Conservation (phyloP, 2,797 vertebrate species). For the Macropodus opercularis region DNA sequence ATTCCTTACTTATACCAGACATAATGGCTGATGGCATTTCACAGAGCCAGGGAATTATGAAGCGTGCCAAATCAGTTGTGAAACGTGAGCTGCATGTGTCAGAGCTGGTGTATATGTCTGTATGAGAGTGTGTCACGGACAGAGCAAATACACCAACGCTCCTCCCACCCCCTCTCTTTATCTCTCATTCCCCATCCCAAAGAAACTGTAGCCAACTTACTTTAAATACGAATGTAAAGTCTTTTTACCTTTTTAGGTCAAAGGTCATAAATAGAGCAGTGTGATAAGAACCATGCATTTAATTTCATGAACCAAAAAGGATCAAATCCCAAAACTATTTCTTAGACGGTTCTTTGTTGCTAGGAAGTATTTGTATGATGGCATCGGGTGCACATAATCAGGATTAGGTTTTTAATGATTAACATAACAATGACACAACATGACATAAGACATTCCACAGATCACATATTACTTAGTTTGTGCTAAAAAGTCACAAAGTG, state of each 20-base stretch:
- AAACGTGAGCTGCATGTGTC: conserved; percentile 60
- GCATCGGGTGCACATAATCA: neutral
- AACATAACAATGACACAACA: neutral
- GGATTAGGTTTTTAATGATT: conserved; percentile 7
- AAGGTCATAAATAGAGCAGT: conserved; percentile 58
- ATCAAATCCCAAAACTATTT: conserved; percentile 10
- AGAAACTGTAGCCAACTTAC: conserved; percentile 32
- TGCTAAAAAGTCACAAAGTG: neutral
- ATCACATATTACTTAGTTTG: neutral
- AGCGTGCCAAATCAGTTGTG: conserved; percentile 52
- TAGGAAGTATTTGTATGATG: neutral
- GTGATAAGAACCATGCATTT: conserved; percentile 41
- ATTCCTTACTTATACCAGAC: conserved; percentile 35
- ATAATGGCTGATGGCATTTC: conserved; percentile 58
- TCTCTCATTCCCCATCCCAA: conserved; percentile 27
- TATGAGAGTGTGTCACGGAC: neutral
- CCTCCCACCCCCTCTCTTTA: conserved; percentile 9
- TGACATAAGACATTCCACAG: neutral
- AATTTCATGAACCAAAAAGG: conserved; percentile 25
- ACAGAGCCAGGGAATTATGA: conserved; percentile 52
- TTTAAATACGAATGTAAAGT: conserved; percentile 41
- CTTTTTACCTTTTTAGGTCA: conserved; percentile 44
- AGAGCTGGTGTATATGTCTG: conserved; percentile 16
- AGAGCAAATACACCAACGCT: conserved; percentile 34
- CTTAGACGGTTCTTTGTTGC: conserved; percentile 17